Evolutionary conservation across 1,140 invertebrate genomes (phyloP).

Genomic region (Hydropsyche tenuis): DNA sequence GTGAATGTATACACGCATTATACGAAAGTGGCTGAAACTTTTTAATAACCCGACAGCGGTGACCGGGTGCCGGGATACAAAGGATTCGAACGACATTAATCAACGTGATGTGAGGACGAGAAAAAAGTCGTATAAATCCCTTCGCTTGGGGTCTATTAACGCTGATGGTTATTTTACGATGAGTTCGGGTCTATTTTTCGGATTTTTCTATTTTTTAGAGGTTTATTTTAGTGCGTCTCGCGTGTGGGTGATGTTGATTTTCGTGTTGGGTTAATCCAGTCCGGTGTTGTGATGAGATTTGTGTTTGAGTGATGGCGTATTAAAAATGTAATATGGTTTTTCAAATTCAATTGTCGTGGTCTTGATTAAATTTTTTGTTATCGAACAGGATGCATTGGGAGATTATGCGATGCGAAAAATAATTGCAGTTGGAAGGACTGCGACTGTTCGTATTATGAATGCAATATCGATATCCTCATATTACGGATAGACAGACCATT

Average conservation of each 20-base stretch:
- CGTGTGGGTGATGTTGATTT: too few relatives aligned
- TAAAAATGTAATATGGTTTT: too few relatives aligned
- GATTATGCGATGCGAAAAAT: too few relatives aligned
- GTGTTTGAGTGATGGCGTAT: too few relatives aligned
- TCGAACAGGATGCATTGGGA: too few relatives aligned
- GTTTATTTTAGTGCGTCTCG: too few relatives aligned
- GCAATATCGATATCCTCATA: too few relatives aligned
- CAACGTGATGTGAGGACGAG: conserved; percentile 3
- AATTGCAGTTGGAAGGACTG: too few relatives aligned
- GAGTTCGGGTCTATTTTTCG: neutral
- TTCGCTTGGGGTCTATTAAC: neutral
- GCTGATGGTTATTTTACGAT: conserved; percentile 16
- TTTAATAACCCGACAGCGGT: conserved; percentile 19
- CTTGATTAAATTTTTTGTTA: too few relatives aligned
- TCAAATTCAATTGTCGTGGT: too few relatives aligned
- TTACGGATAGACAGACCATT: too few relatives aligned
- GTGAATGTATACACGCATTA: neutral
- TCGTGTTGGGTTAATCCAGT: neutral
- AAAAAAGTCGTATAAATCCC: conserved; percentile 14
- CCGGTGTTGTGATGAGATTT: neutral
- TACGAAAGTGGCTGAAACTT: neutral
- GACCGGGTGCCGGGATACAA: conserved; percentile 21
- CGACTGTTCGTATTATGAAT: too few relatives aligned
- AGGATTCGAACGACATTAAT: conserved; percentile 34
- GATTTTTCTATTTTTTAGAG: neutral